Evolutionary conservation across 2,888 invertebrate genomes (phyloP).

Genomic region (Perithous albicinctus): DNA sequence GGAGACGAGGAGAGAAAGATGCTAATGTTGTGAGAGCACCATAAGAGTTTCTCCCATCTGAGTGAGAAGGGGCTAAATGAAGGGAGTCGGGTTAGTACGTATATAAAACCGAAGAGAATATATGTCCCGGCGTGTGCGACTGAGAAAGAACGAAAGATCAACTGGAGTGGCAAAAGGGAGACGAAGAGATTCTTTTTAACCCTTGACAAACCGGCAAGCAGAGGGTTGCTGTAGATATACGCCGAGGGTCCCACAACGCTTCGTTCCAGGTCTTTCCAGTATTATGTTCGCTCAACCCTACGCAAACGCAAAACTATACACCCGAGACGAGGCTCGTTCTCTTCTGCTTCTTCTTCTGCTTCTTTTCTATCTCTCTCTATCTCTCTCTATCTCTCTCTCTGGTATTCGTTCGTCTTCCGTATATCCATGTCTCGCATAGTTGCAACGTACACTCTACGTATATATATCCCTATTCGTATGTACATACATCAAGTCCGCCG

Average conservation of each 20-base stretch:
- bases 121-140: constrained; percentile 79
- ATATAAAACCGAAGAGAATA: too few species aligned
- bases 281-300: constrained; percentile 61
- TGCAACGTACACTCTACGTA: not conserved
- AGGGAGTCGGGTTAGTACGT: constrained; percentile 31
- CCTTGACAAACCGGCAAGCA: constrained; percentile 72
- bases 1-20: constrained; percentile 55
- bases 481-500: constrained; percentile 26
- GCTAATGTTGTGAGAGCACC: constrained; percentile 49
- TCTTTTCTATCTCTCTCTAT: too few species aligned
- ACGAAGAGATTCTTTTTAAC: constrained; percentile 71
- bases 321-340: constrained; percentile 12
- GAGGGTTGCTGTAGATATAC: too few species aligned
- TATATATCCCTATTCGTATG: constrained; percentile 23
- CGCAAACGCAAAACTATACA: constrained; percentile 39
- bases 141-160: constrained; percentile 63
- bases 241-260: too few species aligned
- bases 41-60: constrained; percentile 16
- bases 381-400: too few species aligned
- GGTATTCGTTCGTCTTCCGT: constrained; percentile 27
- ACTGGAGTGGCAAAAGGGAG: constrained; percentile 37
- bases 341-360: too few species aligned
- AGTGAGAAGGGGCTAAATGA: constrained; percentile 35
- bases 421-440: not conserved
- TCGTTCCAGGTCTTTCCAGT: constrained; percentile 52